Evolutionary conservation across 2,888 invertebrate genomes (phyloP), one percentile per base, ranked within the genome.

Genomic region (Apodemia mormo): DNA sequence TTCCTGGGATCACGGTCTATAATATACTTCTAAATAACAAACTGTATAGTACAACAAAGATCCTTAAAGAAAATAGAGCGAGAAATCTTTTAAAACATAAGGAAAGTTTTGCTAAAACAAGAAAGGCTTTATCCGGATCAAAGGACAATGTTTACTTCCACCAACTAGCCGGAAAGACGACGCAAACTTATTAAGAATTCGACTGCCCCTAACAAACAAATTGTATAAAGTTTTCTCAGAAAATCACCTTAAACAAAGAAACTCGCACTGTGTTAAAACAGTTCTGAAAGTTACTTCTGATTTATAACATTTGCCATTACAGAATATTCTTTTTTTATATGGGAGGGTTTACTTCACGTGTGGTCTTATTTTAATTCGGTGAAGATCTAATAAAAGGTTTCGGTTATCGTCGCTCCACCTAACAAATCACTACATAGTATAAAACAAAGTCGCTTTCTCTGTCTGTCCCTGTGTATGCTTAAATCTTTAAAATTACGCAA

Each of bases 201-300:
- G 61, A 61, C 61, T 61, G 61, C 33, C 61, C 14, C 61, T 61
- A 61, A 61, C 61, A 61, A 61, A 61, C 61, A 61, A 61, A 61
- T 61, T 61, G 61, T 61, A 61, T 33, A 30, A 61, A 61, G 61
- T 61, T 61, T 61, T 14, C 30, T 14, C 30, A 12, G 58, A 30
- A 61, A 61, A 61, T 61, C 61, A 61, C 61, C 61, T 61, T 61
- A 61, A 33, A 61, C 30, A 33, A 10, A 58, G 58, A 58, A 58
- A 58, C 58, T 58, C 12, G 30, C 30, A 58, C 58, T 58, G 58
- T 58, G 30, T 58, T 30, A 5, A 58, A 58, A 30, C 58, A 29
- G 58, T 29, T 56, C 9, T 9, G 0, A 29, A 56, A 43, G 43
- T 49, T 49, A 49, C 14, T 49, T 49, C 14, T 49, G 49, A 49